These are phyloP conservation scores for Melospiza melodia DNA, from an alignment of 2,113 vertebrate species.

Conservation along the genomic window DNA sequence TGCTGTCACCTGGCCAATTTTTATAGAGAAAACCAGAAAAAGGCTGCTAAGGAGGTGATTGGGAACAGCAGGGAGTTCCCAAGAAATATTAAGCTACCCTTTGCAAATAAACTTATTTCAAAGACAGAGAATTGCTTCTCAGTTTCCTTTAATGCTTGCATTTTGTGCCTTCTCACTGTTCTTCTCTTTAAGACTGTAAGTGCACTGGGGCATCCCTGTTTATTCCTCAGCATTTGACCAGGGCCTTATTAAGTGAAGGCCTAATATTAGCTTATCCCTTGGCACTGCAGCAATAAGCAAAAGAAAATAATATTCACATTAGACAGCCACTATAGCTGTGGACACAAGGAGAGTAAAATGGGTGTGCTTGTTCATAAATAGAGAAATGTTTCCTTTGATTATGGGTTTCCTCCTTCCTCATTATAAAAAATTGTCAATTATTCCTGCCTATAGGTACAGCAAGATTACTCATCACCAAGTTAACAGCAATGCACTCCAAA, in stretches of 20 bases:
- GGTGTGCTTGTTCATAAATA: neutral
- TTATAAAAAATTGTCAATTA: neutral
- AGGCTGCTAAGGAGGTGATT: neutral
- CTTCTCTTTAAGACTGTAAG: neutral
- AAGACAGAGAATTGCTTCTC: neutral
- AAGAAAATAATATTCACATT: neutral
- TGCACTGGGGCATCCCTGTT: neutral
- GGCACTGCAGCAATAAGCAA: neutral
- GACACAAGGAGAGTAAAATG: neutral
- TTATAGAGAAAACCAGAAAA: neutral
- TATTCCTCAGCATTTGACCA: neutral
- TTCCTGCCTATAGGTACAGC: neutral
- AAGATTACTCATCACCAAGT: neutral
- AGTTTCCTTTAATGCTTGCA: neutral
- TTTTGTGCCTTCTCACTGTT: neutral
- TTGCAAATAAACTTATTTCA: neutral
- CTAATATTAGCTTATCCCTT: neutral
- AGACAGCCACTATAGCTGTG: neutral
- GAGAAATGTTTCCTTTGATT: neutral
- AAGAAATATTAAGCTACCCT: neutral
- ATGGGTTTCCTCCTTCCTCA: neutral
- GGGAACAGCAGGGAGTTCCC: neutral
- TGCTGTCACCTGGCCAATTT: neutral
- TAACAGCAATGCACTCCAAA: neutral
- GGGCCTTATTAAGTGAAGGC: neutral